phyloP scores from a whole-genome alignment of 2,797 vertebrate genomes.

The Tokudaia tokunoshimensis region DNA sequence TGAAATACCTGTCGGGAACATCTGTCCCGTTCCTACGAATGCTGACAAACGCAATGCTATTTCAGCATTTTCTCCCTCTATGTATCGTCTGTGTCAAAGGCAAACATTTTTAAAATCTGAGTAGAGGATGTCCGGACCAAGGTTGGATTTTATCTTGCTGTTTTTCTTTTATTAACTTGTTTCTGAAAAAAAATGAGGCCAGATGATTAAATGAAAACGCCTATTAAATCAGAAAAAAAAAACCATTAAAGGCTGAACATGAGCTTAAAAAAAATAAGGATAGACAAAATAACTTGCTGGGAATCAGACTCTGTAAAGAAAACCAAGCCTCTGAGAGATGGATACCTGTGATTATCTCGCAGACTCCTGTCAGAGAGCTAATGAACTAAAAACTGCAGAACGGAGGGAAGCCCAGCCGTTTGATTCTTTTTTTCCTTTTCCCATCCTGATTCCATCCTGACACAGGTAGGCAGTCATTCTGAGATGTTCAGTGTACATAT shows the following conservation, averaged over 20 bases:
- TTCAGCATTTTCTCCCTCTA: not conserved
- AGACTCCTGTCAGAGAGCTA: not conserved
- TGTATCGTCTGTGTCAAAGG: not conserved
- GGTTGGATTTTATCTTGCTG: constrained; percentile 10
- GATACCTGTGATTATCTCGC: not conserved
- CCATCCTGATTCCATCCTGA: not conserved
- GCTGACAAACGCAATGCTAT: not conserved
- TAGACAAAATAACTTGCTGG: not conserved
- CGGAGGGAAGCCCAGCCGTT: not conserved
- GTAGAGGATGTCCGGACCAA: constrained; percentile 1
- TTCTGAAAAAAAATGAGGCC: not conserved
- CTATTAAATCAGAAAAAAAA: constrained; percentile 2
- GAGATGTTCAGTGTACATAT: not conserved
- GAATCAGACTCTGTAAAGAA: constrained; percentile 28
- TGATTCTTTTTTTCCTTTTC: not conserved
- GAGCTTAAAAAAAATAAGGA: not conserved
- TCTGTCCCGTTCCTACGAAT: not conserved
- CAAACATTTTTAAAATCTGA: not conserved
- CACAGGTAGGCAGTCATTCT: not conserved
- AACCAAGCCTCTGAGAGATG: not conserved
- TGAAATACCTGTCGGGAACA: not conserved
- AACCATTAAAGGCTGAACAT: not conserved
- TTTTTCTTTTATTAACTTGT: constrained; percentile 10
- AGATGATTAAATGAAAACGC: constrained; percentile 18
- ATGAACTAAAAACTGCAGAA: not conserved